Percentiles rank a stretch among this genome's conserved stretches.
Evolutionary conservation across 2,888 invertebrate species (phyloP).

Genomic region (Drosophila fungiperda): DNA sequence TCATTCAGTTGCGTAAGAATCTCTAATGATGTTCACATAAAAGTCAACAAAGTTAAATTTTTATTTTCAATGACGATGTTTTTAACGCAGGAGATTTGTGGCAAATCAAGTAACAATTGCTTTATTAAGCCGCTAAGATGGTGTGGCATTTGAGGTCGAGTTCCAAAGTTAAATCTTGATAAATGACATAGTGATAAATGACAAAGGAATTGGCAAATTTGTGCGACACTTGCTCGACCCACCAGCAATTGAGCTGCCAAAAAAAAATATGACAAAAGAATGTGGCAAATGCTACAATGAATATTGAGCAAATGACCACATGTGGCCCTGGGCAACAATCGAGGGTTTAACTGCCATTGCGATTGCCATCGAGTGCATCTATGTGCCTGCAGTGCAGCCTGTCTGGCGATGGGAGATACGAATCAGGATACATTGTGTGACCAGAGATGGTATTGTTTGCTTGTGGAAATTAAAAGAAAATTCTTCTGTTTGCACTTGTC

Average conservation of each 20-base stretch:
- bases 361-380: slow-evolving; percentile 2
- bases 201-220: slow-evolving; percentile 75
- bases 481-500: slow-evolving; percentile 19
- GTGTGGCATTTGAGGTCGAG: slow-evolving; percentile 52
- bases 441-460: slow-evolving; percentile 13
- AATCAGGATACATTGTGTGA: slow-evolving; percentile 6
- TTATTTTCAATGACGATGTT: slow-evolving; percentile 1
- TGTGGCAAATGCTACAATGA: slow-evolving; percentile 1
- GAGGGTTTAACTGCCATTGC: neutral
- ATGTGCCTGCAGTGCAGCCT: slow-evolving; percentile 26
- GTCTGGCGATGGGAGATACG: neutral
- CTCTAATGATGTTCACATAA: neutral
- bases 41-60: neutral
- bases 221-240: slow-evolving; percentile 30
- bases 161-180: slow-evolving; percentile 75
- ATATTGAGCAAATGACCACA: slow-evolving; percentile 1
- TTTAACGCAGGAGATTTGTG: slow-evolving; percentile 6
- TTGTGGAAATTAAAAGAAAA: slow-evolving; percentile 41
- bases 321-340: neutral
- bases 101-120: slow-evolving; percentile 45
- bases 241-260: slow-evolving; percentile 21
- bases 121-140: slow-evolving; percentile 32
- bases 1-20: neutral
- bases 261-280: slow-evolving; percentile 31
- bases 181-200: slow-evolving; percentile 79